A percentile compares a stretch with the other conserved stretches of the same genome.
phyloP scores from a whole-genome alignment of 2,888 invertebrate genomes.

The Dicroscelio sp. region DNA sequence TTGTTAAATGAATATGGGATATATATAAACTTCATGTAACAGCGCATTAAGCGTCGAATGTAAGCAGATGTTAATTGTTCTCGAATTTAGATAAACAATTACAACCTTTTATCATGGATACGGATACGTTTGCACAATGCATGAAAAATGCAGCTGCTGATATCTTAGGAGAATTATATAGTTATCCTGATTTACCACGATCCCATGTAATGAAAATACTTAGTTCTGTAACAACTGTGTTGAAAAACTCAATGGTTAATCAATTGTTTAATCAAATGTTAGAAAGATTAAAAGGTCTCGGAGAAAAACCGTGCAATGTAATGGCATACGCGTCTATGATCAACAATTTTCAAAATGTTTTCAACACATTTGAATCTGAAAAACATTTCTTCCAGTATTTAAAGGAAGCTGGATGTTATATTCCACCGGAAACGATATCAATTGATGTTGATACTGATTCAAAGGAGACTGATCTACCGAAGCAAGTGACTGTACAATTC shows the following conservation, averaged over 20 bases:
- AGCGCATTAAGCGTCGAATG: neutral
- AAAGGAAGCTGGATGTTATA: constrained; percentile 1
- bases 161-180: constrained; percentile 21
- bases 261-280: constrained; percentile 34
- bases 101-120: neutral
- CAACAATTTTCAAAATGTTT: constrained; percentile 30
- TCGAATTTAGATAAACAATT: too few species aligned
- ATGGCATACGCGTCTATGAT: constrained; percentile 27
- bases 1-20: too few species aligned
- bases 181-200: constrained; percentile 9
- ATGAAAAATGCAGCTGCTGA: neutral
- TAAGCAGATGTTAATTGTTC: too few species aligned
- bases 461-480: neutral
- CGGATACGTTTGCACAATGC: neutral
- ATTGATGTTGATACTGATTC: neutral
- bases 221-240: neutral
- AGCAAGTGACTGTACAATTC: constrained; percentile 38
- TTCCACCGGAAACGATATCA: constrained; percentile 5
- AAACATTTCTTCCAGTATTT: constrained; percentile 41
- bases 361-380: constrained; percentile 55
- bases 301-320: constrained; percentile 36
- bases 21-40: too few species aligned
- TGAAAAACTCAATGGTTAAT: neutral
- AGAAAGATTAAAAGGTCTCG: constrained; percentile 35
- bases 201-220: constrained; percentile 41